Base-by-base conservation (phyloP, 2,797 vertebrate genomes). In the Gephyroberyx darwinii region DNA sequence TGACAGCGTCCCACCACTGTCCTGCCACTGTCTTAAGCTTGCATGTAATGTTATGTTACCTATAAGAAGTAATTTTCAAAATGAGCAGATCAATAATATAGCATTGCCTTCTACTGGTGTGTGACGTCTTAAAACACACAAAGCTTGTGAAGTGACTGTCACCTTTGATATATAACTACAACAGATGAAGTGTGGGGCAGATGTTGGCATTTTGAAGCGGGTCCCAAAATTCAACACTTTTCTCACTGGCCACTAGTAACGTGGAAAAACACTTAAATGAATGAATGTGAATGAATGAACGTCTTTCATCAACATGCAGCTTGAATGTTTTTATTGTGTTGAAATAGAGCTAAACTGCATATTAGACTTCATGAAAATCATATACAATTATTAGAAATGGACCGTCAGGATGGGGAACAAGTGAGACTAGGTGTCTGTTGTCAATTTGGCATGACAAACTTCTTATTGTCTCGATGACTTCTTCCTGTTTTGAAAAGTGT, bases 271-370 rank as follows among this genome's bases (percentile, higher is more conserved):
- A 83, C 30, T 26, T 2, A 7, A 26, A 26, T 26, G 26, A 26
- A 26, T 26, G 26, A 26, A 26, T 26, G 26, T 31, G 75, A 88
- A 87, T 90, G 69, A 85, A 84, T 84, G 86, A 1, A 0, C 30
- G 74, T 82, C 61, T 85, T 86, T 62, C 75, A 66, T 67, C 54
- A 60, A 79, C 52, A 54, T 70, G 22, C 57, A 58, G 58, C 54
- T 47, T 41, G 63, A 55, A 53, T 57, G 69, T 65, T 75, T 60
- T 35, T 59, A 76, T 71, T 77, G 45, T 60, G 30, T 55, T 82
- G 82, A 75, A 77, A 65, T 53, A 30, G 82, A 63, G 64, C 73
- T 83, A 82, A 26, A 33, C 51, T 30, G 69, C 69, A 73, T 59
- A 71, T 31, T n/a, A n/a, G 31, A 33, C 31, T 33, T 4, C 7